Evolutionary conservation across 2,113 vertebrate genomes (phyloP).

Genomic region (Serinus canaria): DNA sequence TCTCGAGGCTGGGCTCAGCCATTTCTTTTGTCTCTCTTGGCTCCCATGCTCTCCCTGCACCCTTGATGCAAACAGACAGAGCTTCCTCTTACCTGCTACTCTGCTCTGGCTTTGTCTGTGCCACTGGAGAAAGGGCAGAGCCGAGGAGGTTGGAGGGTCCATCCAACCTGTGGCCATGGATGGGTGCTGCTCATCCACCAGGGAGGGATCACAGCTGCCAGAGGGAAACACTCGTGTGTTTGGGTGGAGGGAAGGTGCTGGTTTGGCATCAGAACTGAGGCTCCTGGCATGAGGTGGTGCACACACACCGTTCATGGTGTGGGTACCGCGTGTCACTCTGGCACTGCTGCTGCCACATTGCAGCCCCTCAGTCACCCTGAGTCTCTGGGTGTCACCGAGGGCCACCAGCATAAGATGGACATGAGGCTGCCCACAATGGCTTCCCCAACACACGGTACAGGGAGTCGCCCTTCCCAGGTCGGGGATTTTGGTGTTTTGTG

Average conservation of each 20-base stretch:
- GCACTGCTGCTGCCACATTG: rapidly evolving
- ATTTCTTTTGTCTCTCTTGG: slow-evolving; percentile 22
- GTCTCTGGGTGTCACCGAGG: not conserved
- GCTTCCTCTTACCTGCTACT: not conserved
- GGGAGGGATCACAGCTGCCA: not conserved
- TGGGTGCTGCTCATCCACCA: rapidly evolving
- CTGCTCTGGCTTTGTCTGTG: not conserved
- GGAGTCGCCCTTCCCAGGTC: rapidly evolving
- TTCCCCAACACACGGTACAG: rapidly evolving
- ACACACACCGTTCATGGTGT: rapidly evolving
- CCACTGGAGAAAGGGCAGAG: rapidly evolving
- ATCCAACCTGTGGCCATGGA: not conserved
- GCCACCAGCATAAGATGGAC: not conserved
- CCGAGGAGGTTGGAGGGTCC: not conserved
- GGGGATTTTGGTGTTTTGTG: rapidly evolving
- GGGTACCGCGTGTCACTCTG: rapidly evolving
- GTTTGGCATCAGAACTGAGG: not conserved
- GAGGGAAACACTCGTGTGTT: not conserved
- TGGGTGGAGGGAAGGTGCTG: not conserved
- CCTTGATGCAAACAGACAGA: rapidly evolving
- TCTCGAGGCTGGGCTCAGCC: not conserved
- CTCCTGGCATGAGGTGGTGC: rapidly evolving
- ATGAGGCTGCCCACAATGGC: rapidly evolving
- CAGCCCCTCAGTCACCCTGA: rapidly evolving
- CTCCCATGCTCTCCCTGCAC: not conserved